Evolutionary conservation across 2,113 vertebrate genomes (phyloP), one percentile per base, ranked within the genome.

Genomic region (Bostrychus sinensis): DNA sequence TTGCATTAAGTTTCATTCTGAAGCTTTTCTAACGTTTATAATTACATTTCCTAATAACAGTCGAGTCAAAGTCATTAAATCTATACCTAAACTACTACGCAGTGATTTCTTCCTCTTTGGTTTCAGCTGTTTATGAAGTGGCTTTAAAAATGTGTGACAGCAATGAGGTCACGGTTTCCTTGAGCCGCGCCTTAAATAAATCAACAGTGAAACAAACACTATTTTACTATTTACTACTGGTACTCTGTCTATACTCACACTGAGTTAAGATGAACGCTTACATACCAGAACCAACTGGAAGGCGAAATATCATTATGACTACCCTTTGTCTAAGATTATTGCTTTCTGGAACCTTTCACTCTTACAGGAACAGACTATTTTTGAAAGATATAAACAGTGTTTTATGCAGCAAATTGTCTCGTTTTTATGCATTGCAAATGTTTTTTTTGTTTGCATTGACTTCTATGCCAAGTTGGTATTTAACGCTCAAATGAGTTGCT

Each of bases 101-200:
- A 12, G 11, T 48, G 20, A n/a, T n/a, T 25, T 16, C 4, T 39
- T 39, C 37, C 2, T 1, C 25, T 6, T 51, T 28, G 7, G 16
- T 7, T 1, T 23, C 13, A 22, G 7, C 10, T 45, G 23, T 51
- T 46, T 28, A 28, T 45, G 8, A 20, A 12, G 42, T 45, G 19
- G 5, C 1, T 26, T 57, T 37, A 45, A 28, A 12, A 25, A 37
- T 53, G 19, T 3, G 0, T 8, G 11, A 20, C 14, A 10, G 3
- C 5, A 1, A 50, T 58, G 61, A 64, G 48, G 82, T 66, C 26
- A 28, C 32, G 48, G 6, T 2, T 51, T 22, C 12, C 36, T 14
- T 45, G 2, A 72, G 75, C 85, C 75, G 55, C 85, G 61, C 85
- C 87, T 84, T 41, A 25, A 19, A 3, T 13, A 2, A 8, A n/a